Percentiles rank a stretch among this genome's conserved stretches.
These are phyloP conservation scores for Oreochromis spilurus DNA, from an alignment of 2,113 vertebrate species.

Conservation along the genomic window DNA sequence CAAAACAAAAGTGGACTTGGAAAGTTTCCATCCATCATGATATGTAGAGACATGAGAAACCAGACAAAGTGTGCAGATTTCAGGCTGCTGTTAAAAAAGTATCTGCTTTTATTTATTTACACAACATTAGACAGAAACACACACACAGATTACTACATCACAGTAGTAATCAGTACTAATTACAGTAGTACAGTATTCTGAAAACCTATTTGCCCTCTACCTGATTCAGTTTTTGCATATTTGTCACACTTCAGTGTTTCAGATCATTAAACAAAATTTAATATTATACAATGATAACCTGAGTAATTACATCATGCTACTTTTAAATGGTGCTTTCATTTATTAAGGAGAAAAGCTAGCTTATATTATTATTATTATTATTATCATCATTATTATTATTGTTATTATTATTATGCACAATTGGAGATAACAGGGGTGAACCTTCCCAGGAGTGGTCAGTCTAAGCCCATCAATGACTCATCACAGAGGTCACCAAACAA, in stretches of 20 bases:
- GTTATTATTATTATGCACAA: background rate
- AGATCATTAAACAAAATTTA: background rate
- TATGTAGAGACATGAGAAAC: background rate
- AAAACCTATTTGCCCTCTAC: background rate
- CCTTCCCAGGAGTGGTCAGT: background rate
- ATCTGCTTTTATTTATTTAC: background rate
- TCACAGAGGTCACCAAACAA: background rate
- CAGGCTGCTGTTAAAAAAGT: background rate
- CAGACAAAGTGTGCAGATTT: background rate
- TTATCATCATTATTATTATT: rapidly evolving
- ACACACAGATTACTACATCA: background rate
- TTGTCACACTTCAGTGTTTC: background rate
- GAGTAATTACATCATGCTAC: background rate
- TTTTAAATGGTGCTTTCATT: background rate
- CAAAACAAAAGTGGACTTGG: background rate
- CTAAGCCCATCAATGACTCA: background rate
- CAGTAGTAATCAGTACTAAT: background rate
- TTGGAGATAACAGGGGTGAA: background rate
- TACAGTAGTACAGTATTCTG: background rate
- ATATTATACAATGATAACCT: background rate
- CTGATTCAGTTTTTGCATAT: background rate
- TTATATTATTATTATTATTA: background rate
- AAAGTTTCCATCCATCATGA: background rate
- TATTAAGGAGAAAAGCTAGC: background rate
- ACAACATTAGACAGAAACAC: background rate